A percentile compares a stretch with the other conserved stretches of the same genome.
phyloP scores from a whole-genome alignment of 2,888 invertebrate species.

The Drosophila lacicola region DNA sequence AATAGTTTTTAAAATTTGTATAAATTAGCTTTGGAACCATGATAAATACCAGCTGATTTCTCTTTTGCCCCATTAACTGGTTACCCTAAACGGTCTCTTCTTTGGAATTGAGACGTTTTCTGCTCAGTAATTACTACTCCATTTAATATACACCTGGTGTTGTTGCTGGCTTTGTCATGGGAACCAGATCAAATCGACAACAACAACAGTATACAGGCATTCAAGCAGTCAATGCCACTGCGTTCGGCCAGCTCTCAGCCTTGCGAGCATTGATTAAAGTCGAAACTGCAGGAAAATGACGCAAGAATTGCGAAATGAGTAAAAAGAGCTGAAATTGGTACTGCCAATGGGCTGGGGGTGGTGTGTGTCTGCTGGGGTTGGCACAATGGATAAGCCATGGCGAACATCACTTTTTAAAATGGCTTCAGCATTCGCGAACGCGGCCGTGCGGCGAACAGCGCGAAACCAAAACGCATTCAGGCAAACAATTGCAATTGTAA shows the following conservation, averaged over 20 bases:
- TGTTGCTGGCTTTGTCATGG: slow-evolving; percentile 2
- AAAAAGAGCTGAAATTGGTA: slow-evolving; percentile 39
- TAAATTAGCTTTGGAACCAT: too few species aligned
- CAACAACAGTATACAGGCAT: slow-evolving; percentile 13
- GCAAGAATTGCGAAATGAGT: slow-evolving; percentile 57
- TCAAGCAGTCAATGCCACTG: slow-evolving; percentile 29
- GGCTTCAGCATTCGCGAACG: slow-evolving; percentile 59
- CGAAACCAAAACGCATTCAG: slow-evolving; percentile 79
- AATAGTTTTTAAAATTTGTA: too few species aligned
- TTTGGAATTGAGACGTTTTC: too few species aligned
- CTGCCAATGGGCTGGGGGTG: slow-evolving; percentile 11
- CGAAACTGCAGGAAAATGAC: slow-evolving; percentile 50
- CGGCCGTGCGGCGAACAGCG: slow-evolving; percentile 60
- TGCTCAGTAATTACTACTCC: neutral
- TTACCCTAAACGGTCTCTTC: too few species aligned
- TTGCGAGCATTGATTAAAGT: slow-evolving; percentile 69
- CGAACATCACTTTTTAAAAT: slow-evolving; percentile 75
- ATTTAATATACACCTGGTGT: neutral
- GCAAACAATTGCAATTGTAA: slow-evolving; percentile 81
- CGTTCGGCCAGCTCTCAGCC: slow-evolving; percentile 27
- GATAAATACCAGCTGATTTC: too few species aligned
- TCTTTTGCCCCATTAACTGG: too few species aligned
- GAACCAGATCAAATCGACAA: slow-evolving; percentile 8
- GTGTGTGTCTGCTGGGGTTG: neutral
- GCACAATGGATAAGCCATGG: slow-evolving; percentile 44